A percentile compares a stretch with the other conserved stretches of the same genome.
These are phyloP conservation scores for Drosophila triauraria DNA, from an alignment of 1,140 invertebrate genomes.

Conservation along the genomic window DNA sequence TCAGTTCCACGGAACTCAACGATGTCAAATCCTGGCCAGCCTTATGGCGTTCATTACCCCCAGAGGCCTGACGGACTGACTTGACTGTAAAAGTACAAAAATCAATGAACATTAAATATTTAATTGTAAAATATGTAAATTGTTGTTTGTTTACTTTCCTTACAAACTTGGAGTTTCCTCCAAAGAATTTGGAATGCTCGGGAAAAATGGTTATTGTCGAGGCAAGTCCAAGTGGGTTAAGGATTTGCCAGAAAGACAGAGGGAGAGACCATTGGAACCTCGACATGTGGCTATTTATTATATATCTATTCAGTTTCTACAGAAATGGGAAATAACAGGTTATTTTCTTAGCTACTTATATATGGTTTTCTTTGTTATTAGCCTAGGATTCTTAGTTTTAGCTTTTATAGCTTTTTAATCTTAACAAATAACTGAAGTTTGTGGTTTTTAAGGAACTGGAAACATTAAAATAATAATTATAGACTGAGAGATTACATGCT, in stretches of 20 bases:
- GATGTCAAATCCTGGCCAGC: slow-evolving; percentile 47
- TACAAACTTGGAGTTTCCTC: slow-evolving; percentile 23
- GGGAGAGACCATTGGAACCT: neutral
- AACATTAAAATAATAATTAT: too few relatives aligned
- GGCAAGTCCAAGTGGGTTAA: slow-evolving; percentile 11
- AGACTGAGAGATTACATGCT: too few relatives aligned
- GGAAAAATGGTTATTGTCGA: neutral
- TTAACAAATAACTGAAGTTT: too few relatives aligned
- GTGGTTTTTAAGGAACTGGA: too few relatives aligned
- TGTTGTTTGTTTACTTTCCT: slow-evolving; percentile 6
- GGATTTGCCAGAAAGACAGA: neutral
- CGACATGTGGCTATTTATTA: slow-evolving; percentile 4
- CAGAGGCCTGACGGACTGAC: neutral
- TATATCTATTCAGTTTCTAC: neutral
- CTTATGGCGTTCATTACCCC: slow-evolving; percentile 13
- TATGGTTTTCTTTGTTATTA: neutral
- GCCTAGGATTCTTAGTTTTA: too few relatives aligned
- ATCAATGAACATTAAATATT: slow-evolving; percentile 50
- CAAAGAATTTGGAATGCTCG: neutral
- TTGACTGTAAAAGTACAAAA: slow-evolving; percentile 19
- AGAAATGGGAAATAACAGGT: too few relatives aligned
- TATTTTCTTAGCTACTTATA: neutral
- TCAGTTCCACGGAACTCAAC: slow-evolving; percentile 20
- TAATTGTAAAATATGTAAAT: slow-evolving; percentile 38
- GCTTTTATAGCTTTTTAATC: too few relatives aligned